Evolutionary conservation across 2,113 vertebrate genomes (phyloP), one percentile per base, ranked within the genome.

Genomic region (Megatriorchis doriae): DNA sequence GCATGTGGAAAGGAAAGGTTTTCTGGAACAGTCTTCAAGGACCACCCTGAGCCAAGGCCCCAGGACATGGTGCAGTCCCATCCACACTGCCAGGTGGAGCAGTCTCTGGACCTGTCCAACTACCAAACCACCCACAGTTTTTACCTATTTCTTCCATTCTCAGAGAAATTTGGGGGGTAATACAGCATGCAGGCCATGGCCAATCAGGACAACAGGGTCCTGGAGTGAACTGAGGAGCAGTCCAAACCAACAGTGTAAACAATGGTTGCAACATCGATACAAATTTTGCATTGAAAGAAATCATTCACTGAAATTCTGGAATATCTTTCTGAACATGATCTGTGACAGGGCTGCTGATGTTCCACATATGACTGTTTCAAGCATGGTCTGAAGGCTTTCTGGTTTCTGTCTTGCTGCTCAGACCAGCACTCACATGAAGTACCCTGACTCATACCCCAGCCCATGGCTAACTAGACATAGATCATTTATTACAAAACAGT

Each of bases 331-430:
- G 32, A 86, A 62, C 11, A 59, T 27, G 22, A 66, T 45, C n/a
- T n/a, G 29, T 48, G 17, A 65, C 42, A 68, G 20, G 15, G 36
- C 15, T 68, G 52, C 3, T 84, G 52, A 3, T 61, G n/a, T 61
- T n/a, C 27, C 20, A 21, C 0, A 0, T 50, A 23, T 0, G 1
- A 34, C 7, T 38, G 13, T 22, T 77, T 52, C 55, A 83, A 22
- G 13, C 17, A 58, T 23, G 18, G 23, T 42, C 27, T 70, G 71
- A 77, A 86, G 22, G 34, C 6, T 53, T 89, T 71, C 29, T 62
- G n/a, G 5, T 82, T 93, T 82, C 58, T 77, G 9, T 45, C 40
- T 86, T 53, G 43, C 23, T 72, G 42, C 58, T 94, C 40, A 53
- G 56, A 56, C 8, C 52, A 68, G 12, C n/a, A 73, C 14, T 66